These are phyloP conservation scores for Apis mellifera DNA, from an alignment of 1,140 invertebrate genomes.

Conservation along the genomic window DNA sequence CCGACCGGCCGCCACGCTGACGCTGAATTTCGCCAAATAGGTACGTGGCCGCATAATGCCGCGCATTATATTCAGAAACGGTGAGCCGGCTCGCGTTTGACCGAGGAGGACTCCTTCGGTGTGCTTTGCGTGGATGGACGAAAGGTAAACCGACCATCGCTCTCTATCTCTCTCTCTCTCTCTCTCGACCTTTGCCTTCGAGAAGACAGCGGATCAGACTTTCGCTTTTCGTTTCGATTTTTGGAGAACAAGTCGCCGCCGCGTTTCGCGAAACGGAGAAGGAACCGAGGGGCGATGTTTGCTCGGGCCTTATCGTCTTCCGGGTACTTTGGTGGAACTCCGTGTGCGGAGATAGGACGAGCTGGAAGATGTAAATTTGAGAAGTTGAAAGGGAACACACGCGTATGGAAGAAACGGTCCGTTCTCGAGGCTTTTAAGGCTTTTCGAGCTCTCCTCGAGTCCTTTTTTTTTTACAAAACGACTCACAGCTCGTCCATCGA, in stretches of 20 bases:
- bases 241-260: too few species aligned
- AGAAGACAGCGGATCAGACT: conserved; percentile 27
- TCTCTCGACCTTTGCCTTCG: conserved; percentile 46
- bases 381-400: neutral
- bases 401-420: neutral
- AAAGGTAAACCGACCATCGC: conserved; percentile 6
- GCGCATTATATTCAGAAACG: conserved; percentile 50
- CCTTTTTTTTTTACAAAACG: too few species aligned
- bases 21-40: conserved; percentile 62
- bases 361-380: conserved; percentile 4
- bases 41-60: conserved; percentile 53
- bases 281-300: neutral
- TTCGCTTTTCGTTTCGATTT: conserved; percentile 42
- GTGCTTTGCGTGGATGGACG: conserved; percentile 29
- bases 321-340: neutral
- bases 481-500: too few species aligned
- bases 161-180: neutral
- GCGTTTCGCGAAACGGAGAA: neutral
- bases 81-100: conserved; percentile 48
- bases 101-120: neutral
- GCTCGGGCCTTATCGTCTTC: neutral
- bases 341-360: neutral
- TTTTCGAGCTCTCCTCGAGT: neutral
- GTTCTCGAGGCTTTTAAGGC: neutral
- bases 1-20: conserved; percentile 48